Evolutionary conservation across 2,888 invertebrate genomes (phyloP).

Genomic region (Carterocephalus palaemon): DNA sequence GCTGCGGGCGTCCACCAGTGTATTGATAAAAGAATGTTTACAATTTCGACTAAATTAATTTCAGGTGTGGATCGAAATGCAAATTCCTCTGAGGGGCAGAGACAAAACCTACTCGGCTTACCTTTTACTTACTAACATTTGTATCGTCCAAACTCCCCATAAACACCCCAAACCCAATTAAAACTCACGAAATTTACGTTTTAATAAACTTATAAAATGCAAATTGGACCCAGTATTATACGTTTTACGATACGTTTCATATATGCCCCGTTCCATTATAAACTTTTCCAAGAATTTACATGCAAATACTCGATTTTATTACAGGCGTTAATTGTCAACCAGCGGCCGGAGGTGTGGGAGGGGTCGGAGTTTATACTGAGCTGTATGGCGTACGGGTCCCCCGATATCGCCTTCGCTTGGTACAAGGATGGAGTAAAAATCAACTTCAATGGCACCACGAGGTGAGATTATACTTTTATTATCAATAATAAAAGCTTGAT

Average conservation of each 20-base stretch:
- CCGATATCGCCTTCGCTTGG: constrained; percentile 87
- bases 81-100: no score
- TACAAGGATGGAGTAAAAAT: constrained; percentile 88
- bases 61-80: no score
- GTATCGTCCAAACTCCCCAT: no score
- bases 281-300: constrained; percentile 20
- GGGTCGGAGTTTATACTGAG: constrained; percentile 87
- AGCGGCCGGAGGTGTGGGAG: constrained; percentile 80
- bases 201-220: constrained; percentile 5
- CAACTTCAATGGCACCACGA: constrained; percentile 85
- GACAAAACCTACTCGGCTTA: no score
- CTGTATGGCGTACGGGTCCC: constrained; percentile 87
- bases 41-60: no score
- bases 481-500: no score
- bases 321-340: constrained; percentile 63
- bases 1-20: no score
- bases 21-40: no score
- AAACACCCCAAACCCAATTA: constrained; percentile 1
- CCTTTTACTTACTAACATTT: no score
- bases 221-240: constrained; percentile 1
- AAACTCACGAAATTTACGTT: constrained; percentile 3
- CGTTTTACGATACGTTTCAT: constrained; percentile 14
- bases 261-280: constrained; percentile 8
- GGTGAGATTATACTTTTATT: constrained; percentile 62
- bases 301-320: constrained; percentile 27